Evolutionary conservation across 2,797 vertebrate species (phyloP).

Genomic region (Lepilemur ruficaudatus): DNA sequence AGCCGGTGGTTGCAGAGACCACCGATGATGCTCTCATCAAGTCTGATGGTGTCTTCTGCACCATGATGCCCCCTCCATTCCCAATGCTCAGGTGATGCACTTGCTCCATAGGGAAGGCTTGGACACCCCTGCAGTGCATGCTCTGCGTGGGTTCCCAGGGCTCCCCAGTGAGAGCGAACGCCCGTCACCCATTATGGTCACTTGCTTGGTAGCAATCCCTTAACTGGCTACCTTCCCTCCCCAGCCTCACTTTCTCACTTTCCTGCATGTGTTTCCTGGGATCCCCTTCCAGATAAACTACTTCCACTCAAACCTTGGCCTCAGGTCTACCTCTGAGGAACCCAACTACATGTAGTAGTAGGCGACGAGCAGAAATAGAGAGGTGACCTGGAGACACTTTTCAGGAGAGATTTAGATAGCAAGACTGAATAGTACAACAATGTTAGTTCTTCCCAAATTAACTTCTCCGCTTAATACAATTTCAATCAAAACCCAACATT

Average conservation of each 20-base stretch:
- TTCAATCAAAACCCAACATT: not conserved
- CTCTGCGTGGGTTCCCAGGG: not conserved
- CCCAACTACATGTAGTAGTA: not conserved
- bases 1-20: not conserved
- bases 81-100: not conserved
- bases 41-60: too few species aligned
- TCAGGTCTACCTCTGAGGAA: not conserved
- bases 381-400: not conserved
- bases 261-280: not conserved
- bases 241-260: not conserved
- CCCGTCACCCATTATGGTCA: too few species aligned
- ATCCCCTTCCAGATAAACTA: not conserved
- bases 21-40: not conserved
- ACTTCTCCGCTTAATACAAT: not conserved
- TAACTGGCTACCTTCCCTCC: not conserved
- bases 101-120: not conserved
- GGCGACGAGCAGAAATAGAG: not conserved
- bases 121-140: not conserved
- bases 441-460: not conserved
- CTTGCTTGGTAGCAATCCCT: not conserved
- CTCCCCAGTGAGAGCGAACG: not conserved
- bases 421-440: not conserved
- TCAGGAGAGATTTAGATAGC: not conserved
- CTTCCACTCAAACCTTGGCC: not conserved
- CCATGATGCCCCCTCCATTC: not conserved